Base-by-base conservation (phyloP, 1,140 invertebrate species). In the Achroia grisella region DNA sequence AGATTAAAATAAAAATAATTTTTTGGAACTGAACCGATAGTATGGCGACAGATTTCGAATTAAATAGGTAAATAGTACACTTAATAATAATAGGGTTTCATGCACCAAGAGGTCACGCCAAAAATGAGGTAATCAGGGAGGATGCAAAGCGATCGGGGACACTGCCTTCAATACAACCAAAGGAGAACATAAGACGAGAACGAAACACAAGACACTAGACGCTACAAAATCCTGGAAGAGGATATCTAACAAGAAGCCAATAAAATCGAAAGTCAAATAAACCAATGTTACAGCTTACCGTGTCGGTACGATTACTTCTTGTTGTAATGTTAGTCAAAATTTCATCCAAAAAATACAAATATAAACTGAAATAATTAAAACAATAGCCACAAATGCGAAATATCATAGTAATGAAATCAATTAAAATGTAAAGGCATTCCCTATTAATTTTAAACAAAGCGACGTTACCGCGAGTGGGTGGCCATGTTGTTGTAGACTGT, bases 51-150 rank as follows among this genome's bases (percentile, higher is more conserved):
- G 35, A 58, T 64, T 44, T 68, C 63, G 56, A 47, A 52, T 52
- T 41, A 52, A 57, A 28, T 54, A 49, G 33, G 29, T 57, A 51
- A 51, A 54, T 48, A 62, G 34, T 57, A 66, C 56, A 54, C 57
- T 59, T 65, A 63, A 67, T 50, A 57, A 54, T 60, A 64, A 52
- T 49, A 69, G 76, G 69, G 63, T 61, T 54, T 61, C 81, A 85
- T 85, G 81, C 81, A 78, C 81, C 81, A 85, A 85, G 81, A 85
- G 67, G 81, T 81, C 81, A 85, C 81, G 81, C 81, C 81, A 85
- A 81, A 51, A 52, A 45, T 70, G 55, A 82, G 70, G 64, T 73
- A 66, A 49, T 74, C 54, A 60, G 78, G 81, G 74, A 67, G 66
- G 78, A 83, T 85, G 81, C 81, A 82, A 85, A 85, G 81, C 81